These are phyloP conservation scores for Thinocorus orbignyianus DNA, from an alignment of 2,113 vertebrate genomes.

Conservation along the genomic window DNA sequence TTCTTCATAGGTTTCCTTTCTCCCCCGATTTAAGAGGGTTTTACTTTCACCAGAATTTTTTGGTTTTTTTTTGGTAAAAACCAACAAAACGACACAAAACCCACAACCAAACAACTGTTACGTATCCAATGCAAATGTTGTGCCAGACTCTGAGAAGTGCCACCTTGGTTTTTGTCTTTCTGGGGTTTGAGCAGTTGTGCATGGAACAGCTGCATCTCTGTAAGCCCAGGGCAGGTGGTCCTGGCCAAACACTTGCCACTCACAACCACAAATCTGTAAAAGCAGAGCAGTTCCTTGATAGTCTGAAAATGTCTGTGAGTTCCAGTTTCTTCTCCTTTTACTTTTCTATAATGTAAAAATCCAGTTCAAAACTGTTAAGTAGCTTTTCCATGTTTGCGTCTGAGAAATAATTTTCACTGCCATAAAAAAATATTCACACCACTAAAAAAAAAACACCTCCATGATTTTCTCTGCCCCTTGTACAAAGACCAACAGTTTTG, in stretches of 20 bases:
- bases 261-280: slow-evolving; percentile 70
- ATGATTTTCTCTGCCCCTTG: not conserved
- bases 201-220: slow-evolving; percentile 87
- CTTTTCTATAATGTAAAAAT: slow-evolving; percentile 51
- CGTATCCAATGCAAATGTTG: slow-evolving; percentile 70
- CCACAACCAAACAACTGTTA: slow-evolving; percentile 37
- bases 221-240: slow-evolving; percentile 85
- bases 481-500: slow-evolving; percentile 35
- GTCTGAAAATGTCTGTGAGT: not conserved
- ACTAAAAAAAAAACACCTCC: not conserved
- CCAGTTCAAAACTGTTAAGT: slow-evolving; percentile 52
- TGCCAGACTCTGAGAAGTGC: slow-evolving; percentile 75
- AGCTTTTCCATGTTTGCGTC: not conserved
- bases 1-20: not conserved
- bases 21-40: slow-evolving; percentile 21
- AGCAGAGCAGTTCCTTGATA: slow-evolving; percentile 23
- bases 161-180: slow-evolving; percentile 78
- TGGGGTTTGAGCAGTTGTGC: slow-evolving; percentile 89
- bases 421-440: slow-evolving; percentile 74
- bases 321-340: slow-evolving; percentile 37
- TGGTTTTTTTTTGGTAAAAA: slow-evolving; percentile 65
- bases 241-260: slow-evolving; percentile 81
- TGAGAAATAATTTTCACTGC: slow-evolving; percentile 53
- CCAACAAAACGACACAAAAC: not conserved
- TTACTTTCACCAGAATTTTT: slow-evolving; percentile 73